Evolutionary conservation across 2,888 invertebrate genomes (phyloP).

Genomic region (Dorcus hopei): DNA sequence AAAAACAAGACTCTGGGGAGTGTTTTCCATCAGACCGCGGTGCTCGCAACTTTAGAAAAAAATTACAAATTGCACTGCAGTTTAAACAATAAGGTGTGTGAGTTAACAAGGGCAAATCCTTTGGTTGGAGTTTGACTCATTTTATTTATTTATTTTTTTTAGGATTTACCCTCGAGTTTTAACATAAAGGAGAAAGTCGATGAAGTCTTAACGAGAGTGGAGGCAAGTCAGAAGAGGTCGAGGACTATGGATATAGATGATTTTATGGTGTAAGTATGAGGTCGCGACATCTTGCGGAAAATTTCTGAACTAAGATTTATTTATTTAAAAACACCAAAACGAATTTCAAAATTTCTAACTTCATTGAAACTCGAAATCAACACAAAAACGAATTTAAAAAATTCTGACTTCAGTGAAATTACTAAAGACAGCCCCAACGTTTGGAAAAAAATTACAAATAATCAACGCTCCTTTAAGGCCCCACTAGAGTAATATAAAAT

Average conservation of each 20-base stretch:
- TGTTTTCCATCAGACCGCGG: constrained; percentile 82
- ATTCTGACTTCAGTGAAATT: too few relatives aligned
- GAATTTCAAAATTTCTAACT: too few relatives aligned
- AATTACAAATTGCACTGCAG: constrained; percentile 90
- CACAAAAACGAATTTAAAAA: too few relatives aligned
- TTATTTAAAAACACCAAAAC: too few relatives aligned
- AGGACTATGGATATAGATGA: constrained; percentile 96
- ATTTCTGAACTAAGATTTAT: too few relatives aligned
- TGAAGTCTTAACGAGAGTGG: constrained; percentile 64
- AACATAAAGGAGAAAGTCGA: constrained; percentile 79
- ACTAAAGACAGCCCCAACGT: too few relatives aligned
- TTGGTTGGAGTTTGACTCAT: background rate
- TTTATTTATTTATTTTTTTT: constrained; percentile 32
- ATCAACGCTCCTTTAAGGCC: too few relatives aligned
- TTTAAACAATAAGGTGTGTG: constrained; percentile 70
- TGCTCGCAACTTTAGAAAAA: constrained; percentile 80
- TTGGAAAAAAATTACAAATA: too few relatives aligned
- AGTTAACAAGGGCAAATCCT: background rate
- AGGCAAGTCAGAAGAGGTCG: constrained; percentile 76
- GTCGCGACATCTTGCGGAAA: too few relatives aligned
- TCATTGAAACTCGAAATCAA: too few relatives aligned
- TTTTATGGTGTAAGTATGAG: constrained; percentile 68
- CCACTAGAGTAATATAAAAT: too few relatives aligned
- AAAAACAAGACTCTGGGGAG: constrained; percentile 96
- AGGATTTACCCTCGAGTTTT: constrained; percentile 76